Percentiles rank a stretch among this genome's conserved stretches.
These are phyloP conservation scores for Catalaphyllia jardinei DNA, from an alignment of 64 coral and sea anemone species.

Conservation along the genomic window DNA sequence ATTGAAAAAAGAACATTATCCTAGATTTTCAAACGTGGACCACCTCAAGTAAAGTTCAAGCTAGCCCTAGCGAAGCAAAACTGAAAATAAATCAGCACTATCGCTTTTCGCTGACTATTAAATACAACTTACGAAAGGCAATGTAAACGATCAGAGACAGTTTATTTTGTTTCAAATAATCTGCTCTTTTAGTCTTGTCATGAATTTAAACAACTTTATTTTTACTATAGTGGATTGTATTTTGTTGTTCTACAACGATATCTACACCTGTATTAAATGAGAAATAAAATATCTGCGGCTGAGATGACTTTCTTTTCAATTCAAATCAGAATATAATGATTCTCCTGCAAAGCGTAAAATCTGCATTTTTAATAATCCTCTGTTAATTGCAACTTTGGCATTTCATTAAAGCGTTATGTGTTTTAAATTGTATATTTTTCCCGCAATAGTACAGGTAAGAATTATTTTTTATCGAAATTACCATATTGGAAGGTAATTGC, in stretches of 20 bases:
- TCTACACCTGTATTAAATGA: too few species aligned
- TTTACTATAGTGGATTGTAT: background rate
- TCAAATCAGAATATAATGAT: background rate
- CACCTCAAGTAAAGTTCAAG: too few species aligned
- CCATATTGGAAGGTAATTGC: background rate
- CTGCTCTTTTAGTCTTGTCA: too few species aligned
- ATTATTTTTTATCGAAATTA: background rate
- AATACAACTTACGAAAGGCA: too few species aligned
- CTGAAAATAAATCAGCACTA: too few species aligned
- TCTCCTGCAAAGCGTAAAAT: background rate
- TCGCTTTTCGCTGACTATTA: too few species aligned
- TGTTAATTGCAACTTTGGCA: background rate
- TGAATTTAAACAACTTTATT: slow-evolving; percentile 1
- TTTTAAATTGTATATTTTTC: background rate
- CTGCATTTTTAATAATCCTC: too few species aligned
- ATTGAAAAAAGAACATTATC: too few species aligned
- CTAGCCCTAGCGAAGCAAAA: too few species aligned
- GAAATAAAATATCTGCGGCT: background rate
- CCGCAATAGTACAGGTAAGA: background rate
- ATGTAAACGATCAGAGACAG: too few species aligned
- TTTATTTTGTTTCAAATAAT: too few species aligned
- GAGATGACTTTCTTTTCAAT: background rate
- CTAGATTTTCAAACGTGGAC: too few species aligned
- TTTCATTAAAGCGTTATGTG: background rate
- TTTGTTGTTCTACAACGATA: background rate